Conservation (phyloP, 2,888 invertebrate species). For the Tetranychus truncatus region DNA sequence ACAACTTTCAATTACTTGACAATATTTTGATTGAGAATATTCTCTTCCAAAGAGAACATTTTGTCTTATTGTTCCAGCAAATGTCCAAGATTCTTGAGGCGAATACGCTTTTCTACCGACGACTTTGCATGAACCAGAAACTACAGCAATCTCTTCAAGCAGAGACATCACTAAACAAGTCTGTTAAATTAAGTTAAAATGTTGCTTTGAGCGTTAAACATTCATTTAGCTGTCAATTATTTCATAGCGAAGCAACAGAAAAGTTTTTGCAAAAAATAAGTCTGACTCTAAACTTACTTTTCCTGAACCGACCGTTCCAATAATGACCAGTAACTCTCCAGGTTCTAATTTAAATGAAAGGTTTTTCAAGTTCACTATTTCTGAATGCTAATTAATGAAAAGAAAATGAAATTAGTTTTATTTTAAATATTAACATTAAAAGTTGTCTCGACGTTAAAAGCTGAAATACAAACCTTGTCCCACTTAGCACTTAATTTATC, state of each 20-base stretch:
- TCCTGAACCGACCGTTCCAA: not conserved
- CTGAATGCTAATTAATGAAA: not conserved
- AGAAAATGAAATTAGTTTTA: not conserved
- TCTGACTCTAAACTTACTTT: no score
- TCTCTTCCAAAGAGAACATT: conserved; percentile 7
- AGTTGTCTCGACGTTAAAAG: not conserved
- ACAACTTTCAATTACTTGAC: not conserved
- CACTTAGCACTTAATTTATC: not conserved
- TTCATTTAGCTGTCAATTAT: no score
- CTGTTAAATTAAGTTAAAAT: not conserved
- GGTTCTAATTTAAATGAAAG: not conserved
- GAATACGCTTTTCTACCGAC: conserved; percentile 5
- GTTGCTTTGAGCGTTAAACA: no score
- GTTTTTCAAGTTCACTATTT: not conserved
- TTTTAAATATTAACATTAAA: not conserved
- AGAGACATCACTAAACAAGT: not conserved
- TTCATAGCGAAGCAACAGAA: no score
- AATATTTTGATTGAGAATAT: conserved; percentile 2
- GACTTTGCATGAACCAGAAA: not conserved
- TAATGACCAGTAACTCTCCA: not conserved
- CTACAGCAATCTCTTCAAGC: not conserved
- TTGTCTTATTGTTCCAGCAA: conserved; percentile 5
- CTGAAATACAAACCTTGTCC: not conserved
- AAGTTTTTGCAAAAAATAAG: no score
- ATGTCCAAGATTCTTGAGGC: conserved; percentile 13